Evolutionary conservation across 2,797 vertebrate genomes (phyloP), one percentile per base, ranked within the genome.

Genomic region (Tapirus indicus): DNA sequence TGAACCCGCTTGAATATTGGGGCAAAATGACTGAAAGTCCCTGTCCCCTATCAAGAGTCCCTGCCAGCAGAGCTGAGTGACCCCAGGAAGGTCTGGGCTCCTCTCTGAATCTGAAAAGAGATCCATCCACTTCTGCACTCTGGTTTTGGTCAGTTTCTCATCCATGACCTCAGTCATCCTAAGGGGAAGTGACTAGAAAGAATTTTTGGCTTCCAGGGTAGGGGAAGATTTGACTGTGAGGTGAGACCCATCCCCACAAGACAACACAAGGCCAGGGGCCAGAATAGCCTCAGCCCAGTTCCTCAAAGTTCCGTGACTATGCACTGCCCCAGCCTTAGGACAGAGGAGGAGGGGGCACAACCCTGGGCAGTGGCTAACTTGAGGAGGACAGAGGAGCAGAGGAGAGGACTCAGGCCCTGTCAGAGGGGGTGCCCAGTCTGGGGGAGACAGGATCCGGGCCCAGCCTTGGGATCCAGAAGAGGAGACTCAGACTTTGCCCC

Each of bases 131-230:
- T 83, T 69, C 56, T 60, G 86, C 35, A 83, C 56, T 75, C 47
- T n/a, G 52, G 44, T 64, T 74, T 80, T 79, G 62, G 66, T 80
- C 71, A 84, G 54, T 88, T 44, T 71, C 64, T 91, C 72, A 32
- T 62, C 49, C 54, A 14, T 64, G 91, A 87, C 87, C 95, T 95
- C 87, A 54, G 83, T 44, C 38, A 44, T 74, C 84, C 86, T 68
- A 52, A 79, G 71, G 94, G 93, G 71, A 96, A 88, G 87, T 72
- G 32, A 88, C 35, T 93, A 84, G 78, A 80, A 85, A 75, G 80
- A 71, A 86, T 52, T 94, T 74, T 17, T 64, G 60, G 62, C 77
- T 94, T 96, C 72, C 32, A 71, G 95, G 91, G 38, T 20, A 87
- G 56, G 25, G 54, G 56, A 62, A 94, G 32, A 38, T 12, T 56